Conservation (phyloP, 2,113 vertebrate genomes). For the Damaliscus lunatus region DNA sequence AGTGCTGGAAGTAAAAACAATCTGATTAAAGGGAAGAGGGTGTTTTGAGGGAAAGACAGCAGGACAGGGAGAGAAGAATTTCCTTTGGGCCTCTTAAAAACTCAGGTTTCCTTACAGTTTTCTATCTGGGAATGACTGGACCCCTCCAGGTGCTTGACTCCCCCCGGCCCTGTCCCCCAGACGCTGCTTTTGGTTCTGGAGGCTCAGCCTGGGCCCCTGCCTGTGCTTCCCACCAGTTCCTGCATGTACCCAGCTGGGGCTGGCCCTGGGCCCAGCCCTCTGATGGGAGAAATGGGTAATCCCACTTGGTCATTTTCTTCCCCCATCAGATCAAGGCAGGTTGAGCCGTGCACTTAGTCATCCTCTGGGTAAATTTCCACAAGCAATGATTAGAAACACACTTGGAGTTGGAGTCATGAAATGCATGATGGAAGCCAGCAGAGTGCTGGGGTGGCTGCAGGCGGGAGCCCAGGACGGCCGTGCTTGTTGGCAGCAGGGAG, state of each 20-base stretch:
- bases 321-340: not conserved
- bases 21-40: not conserved
- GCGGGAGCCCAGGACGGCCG: accelerated
- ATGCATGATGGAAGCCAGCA: not conserved
- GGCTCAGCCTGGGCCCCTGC: not conserved
- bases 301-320: not conserved
- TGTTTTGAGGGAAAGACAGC: not conserved
- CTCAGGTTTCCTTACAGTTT: not conserved
- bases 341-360: conserved; percentile 24
- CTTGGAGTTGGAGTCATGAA: conserved; percentile 11
- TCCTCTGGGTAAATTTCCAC: conserved; percentile 59
- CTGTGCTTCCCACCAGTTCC: not conserved
- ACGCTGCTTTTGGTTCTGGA: not conserved
- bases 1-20: not conserved
- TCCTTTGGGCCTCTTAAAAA: not conserved
- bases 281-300: not conserved
- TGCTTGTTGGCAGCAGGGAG: not conserved
- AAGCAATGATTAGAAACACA: conserved; percentile 49
- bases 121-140: not conserved
- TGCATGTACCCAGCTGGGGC: not conserved
- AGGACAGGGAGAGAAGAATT: not conserved
- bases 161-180: accelerated
- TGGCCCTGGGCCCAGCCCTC: not conserved
- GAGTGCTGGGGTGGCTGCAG: not conserved
- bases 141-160: not conserved